A percentile compares a stretch with the other conserved stretches of the same genome.
phyloP scores from a whole-genome alignment of 2,797 vertebrate genomes.

The Mormyrus proboscirostris region DNA sequence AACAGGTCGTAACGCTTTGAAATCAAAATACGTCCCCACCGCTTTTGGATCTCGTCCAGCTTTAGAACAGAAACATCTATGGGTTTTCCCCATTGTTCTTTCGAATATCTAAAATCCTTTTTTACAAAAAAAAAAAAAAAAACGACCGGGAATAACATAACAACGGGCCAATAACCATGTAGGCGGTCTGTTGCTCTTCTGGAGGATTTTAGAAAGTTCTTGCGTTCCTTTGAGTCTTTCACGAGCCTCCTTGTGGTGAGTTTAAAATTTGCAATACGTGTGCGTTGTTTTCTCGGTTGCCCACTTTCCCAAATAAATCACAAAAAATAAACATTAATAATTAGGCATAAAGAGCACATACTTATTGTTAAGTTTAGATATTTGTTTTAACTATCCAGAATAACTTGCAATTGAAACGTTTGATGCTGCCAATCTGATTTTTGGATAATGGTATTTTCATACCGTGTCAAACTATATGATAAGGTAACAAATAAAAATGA shows the following conservation, averaged over 20 bases:
- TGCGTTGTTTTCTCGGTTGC: neutral
- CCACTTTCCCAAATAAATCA: neutral
- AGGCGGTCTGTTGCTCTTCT: neutral
- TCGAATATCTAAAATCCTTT: neutral
- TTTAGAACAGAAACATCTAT: neutral
- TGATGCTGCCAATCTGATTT: neutral
- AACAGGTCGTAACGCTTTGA: constrained; percentile 16
- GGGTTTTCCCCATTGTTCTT: neutral
- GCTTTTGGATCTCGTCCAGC: neutral
- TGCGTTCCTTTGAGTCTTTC: neutral
- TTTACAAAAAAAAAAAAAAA: neutral
- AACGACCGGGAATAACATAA: neutral
- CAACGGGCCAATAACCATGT: neutral
- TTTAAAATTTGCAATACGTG: neutral
- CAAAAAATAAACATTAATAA: neutral
- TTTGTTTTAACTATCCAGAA: neutral
- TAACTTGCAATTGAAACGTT: neutral
- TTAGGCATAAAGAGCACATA: neutral
- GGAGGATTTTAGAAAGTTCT: neutral
- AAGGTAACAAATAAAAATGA: neutral
- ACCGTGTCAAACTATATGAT: neutral
- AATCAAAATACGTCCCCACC: neutral
- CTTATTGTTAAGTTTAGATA: neutral
- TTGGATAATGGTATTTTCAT: neutral
- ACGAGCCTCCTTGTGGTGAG: constrained; percentile 16